Percentiles rank a stretch among this genome's conserved stretches.
Conservation (phyloP, 1,140 invertebrate genomes). For the Amyelois transitella region DNA sequence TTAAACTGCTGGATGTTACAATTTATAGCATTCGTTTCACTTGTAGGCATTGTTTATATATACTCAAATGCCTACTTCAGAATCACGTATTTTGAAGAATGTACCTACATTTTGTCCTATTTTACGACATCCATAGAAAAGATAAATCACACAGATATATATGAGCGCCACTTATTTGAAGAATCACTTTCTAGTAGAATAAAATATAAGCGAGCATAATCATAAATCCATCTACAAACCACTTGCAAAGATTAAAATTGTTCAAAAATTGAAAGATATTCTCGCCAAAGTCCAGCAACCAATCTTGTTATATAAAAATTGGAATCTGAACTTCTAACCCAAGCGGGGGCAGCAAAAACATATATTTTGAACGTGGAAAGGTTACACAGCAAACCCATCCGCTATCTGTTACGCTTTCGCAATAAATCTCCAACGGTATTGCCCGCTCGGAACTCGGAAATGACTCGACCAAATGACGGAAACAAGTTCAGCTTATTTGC, state of each 20-base stretch:
- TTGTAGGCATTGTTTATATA: not conserved
- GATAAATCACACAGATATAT: too few relatives aligned
- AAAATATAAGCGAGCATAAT: too few relatives aligned
- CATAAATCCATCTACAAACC: too few relatives aligned
- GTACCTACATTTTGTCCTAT: too few relatives aligned
- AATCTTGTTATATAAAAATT: not conserved
- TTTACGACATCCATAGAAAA: too few relatives aligned
- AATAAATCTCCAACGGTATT: constrained; percentile 33
- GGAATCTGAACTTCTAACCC: not conserved
- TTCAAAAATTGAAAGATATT: too few relatives aligned
- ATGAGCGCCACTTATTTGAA: too few relatives aligned
- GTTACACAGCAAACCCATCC: not conserved
- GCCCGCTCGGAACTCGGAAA: constrained; percentile 39
- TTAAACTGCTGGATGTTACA: not conserved
- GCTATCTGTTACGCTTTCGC: constrained; percentile 19
- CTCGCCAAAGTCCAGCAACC: too few relatives aligned
- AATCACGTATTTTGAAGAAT: not conserved
- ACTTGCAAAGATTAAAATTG: too few relatives aligned
- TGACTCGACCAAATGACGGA: constrained; percentile 53
- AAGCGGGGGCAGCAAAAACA: not conserved
- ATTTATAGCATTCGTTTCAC: not conserved
- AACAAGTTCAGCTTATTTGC: constrained; percentile 49
- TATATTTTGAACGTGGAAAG: not conserved
- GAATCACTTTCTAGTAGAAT: too few relatives aligned
- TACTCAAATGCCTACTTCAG: not conserved